These are phyloP conservation scores for Syrmaticus mikado DNA, from an alignment of 2,113 vertebrate genomes.

Conservation along the genomic window DNA sequence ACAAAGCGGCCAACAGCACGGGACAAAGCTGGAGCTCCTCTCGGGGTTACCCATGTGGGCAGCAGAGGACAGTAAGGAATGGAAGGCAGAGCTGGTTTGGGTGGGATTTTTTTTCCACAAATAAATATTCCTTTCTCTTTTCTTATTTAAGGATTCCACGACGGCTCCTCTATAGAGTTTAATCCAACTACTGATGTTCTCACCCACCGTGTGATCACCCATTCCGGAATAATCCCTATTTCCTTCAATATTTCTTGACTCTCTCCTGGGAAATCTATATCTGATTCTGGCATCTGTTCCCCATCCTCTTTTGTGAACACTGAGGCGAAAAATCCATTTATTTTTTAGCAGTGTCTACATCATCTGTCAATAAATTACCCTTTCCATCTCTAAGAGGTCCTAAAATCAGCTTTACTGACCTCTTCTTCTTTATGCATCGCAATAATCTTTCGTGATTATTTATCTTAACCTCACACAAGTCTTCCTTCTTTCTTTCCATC, in stretches of 20 bases:
- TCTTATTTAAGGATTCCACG: not conserved
- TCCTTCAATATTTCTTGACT: constrained; percentile 60
- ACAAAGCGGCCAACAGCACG: accelerated
- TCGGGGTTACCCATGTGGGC: accelerated
- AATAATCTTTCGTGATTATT: constrained; percentile 18
- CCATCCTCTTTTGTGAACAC: constrained; percentile 70
- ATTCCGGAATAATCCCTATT: constrained; percentile 45
- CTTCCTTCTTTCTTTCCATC: not conserved
- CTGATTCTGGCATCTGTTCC: constrained; percentile 68
- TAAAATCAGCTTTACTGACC: constrained; percentile 37
- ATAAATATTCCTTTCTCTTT: not conserved
- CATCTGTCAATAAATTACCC: constrained; percentile 66
- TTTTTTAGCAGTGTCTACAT: constrained; percentile 72
- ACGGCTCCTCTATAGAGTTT: not conserved
- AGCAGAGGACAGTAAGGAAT: accelerated
- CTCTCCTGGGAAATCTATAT: constrained; percentile 73
- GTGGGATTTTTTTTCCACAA: not conserved
- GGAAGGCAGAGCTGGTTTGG: not conserved
- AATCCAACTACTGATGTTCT: constrained; percentile 13
- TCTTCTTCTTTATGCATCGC: not conserved
- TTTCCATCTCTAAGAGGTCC: constrained; percentile 11
- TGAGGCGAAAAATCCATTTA: constrained; percentile 73
- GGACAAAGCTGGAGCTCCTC: not conserved
- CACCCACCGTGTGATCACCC: constrained; percentile 23
- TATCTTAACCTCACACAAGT: not conserved